Evolutionary conservation across 2,113 vertebrate species (phyloP).

Genomic region (Rallus limicola): DNA sequence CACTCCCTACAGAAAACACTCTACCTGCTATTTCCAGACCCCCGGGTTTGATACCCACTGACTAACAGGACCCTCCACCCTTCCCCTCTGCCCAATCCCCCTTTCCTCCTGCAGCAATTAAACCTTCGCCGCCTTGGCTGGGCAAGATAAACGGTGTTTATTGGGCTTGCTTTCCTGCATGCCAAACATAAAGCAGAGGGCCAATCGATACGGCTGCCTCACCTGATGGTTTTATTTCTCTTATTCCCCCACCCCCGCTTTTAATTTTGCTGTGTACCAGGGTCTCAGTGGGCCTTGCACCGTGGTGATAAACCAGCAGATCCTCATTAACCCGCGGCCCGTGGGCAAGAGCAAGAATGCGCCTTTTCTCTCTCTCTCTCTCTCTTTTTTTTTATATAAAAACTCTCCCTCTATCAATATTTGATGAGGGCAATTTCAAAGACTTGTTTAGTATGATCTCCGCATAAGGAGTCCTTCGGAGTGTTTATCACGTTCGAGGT

Average conservation of each 20-base stretch:
- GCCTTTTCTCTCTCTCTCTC: constrained; percentile 2
- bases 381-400: background rate
- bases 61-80: background rate
- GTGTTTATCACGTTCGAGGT: constrained; percentile 82
- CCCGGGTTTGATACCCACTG: background rate
- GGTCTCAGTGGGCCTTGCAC: background rate
- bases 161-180: background rate
- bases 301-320: background rate
- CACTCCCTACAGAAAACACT: fast-evolving
- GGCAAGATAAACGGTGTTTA: constrained; percentile 18
- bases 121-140: background rate
- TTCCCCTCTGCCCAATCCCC: fast-evolving
- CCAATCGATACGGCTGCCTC: background rate
- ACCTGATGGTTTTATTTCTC: background rate
- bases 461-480: constrained; percentile 78
- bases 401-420: constrained; percentile 78
- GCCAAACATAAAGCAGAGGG: constrained; percentile 36
- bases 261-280: background rate
- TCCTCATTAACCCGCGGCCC: background rate
- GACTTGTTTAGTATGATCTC: constrained; percentile 83
- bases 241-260: background rate
- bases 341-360: background rate
- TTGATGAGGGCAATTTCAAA: constrained; percentile 84
- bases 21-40: background rate
- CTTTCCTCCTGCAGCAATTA: background rate